Base-by-base conservation (phyloP, 2,888 invertebrate species). In the Sinhomidia bicolor region DNA sequence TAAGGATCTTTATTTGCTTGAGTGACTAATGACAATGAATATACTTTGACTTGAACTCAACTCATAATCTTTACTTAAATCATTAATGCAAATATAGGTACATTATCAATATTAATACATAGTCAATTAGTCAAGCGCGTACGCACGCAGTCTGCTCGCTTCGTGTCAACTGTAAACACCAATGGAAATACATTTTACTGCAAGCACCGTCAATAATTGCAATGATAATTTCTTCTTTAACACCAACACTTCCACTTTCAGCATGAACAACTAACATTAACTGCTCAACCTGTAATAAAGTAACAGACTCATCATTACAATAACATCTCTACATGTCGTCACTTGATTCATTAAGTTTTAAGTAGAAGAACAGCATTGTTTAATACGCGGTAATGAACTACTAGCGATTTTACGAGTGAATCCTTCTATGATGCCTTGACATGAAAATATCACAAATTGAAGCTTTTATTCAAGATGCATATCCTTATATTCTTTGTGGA, bases 391-490 rank as follows among this genome's bases (percentile, higher is more conserved):
- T 74, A 74, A 74, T 74, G 47, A 74, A 74, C 74, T 74, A 47
- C 44, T 47, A 44, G 74, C 12, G 44, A 41, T 74, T 68, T 74
- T 74, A 74, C 23, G 41, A 20, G 20, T 79, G 10, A 79, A 79
- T 29, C 79, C 79, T 60, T 80, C 60, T 80, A 41, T 44, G 57
- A 41, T 80, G 20, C 79, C 79, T 80, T 80, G 79, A 60, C 79
- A 80, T 80, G 41, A 57, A 80, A 60, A 60, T 80, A 80, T 54
- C 60, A 32, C 57, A 29, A 78, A 78, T 78, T 78, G n/a, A n/a
- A 68, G 36, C 68, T 44, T 47, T 65, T 32, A 26, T 44, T 74
- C 36, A 17, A 1, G 74, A 74, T 23, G 47, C 41, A 74, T 23
- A 68, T 68, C 68, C 68, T 68, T 60, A 32, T 60, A 32, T 60